Evolutionary conservation across 2,797 vertebrate genomes (phyloP).

Genomic region (Urocyon cinereoargenteus): DNA sequence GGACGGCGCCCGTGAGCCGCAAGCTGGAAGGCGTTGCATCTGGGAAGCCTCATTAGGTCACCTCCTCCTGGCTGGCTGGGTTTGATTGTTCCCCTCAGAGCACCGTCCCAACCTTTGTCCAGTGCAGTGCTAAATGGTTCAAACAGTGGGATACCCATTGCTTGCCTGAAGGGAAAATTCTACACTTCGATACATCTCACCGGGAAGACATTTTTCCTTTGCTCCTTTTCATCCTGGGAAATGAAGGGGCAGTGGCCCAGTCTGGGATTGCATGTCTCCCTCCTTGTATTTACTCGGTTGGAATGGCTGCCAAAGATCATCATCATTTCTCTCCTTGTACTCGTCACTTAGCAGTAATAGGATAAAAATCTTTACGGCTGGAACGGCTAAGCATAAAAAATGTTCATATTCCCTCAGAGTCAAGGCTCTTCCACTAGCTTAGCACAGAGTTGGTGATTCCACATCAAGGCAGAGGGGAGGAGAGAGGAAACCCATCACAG

Average conservation of each 20-base stretch:
- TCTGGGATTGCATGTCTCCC: not conserved
- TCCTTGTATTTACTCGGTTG: conserved; percentile 78
- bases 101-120: not conserved
- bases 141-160: conserved; percentile 22
- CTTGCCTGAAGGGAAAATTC: conserved; percentile 71
- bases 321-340: conserved; percentile 74
- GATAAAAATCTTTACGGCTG: conserved; percentile 77
- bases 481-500: not conserved
- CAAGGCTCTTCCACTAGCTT: conserved; percentile 57
- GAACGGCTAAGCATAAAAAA: conserved; percentile 73
- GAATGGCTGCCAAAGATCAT: conserved; percentile 72
- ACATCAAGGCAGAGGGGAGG: not conserved
- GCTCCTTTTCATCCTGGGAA: conserved; percentile 64
- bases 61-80: not conserved
- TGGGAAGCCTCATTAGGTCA: not conserved
- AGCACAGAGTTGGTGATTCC: conserved; percentile 42
- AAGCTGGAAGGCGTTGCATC: not conserved
- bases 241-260: conserved; percentile 69
- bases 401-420: conserved; percentile 41
- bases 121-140: conserved; percentile 41
- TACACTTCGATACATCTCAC: conserved; percentile 56
- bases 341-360: conserved; percentile 76
- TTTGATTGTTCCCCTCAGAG: not conserved
- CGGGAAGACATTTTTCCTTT: conserved; percentile 61
- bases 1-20: not conserved